Base-by-base conservation (phyloP, 1,140 invertebrate genomes). In the Drosophila sproati region DNA sequence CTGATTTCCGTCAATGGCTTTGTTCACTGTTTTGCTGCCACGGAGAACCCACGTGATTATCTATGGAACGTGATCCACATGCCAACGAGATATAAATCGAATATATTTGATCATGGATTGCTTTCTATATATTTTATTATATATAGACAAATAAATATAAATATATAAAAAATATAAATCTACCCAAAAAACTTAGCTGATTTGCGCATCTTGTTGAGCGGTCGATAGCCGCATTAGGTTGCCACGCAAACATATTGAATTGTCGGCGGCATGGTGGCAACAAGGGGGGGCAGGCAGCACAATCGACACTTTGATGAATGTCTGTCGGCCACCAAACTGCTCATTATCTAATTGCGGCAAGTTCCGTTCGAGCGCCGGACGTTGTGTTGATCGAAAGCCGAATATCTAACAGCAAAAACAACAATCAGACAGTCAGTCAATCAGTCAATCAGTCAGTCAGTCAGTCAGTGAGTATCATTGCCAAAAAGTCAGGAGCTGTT, bases 301-400 rank as follows among this genome's bases (percentile, higher is more conserved):
- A 2, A n/a, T n/a, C 39, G 39, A 31, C 20, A 8, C n/a, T 8
- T 73, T 34, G 39, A 67, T 77, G 56, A 70, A 41, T 64, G 43
- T 20, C 61, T 47, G 45, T 62, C 32, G 20, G 28, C n/a, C 41
- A n/a, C 3, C 20, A 72, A 70, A 62, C 48, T 50, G 73, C 68
- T 79, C 52, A 76, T 79, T 79, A 73, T 79, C 74, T 73, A 79
- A 78, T 78, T 77, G 64, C 66, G 70, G 48, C 43, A 62, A 70
- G 66, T 70, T 70, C 72, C 72, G 69, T 66, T 71, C 60, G 41
- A 39, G 6, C 20, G 39, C 39, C 39, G 39, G 39, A 41, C 39
- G 39, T 41, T 41, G 39, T 41, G 0, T 34, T 6, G 41, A 55
- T 55, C 63, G n/a, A 28, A 28, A 35, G 31, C 20, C 20, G 20